Base-by-base conservation (phyloP, 2,888 invertebrate species). In the Heliconius sara region DNA sequence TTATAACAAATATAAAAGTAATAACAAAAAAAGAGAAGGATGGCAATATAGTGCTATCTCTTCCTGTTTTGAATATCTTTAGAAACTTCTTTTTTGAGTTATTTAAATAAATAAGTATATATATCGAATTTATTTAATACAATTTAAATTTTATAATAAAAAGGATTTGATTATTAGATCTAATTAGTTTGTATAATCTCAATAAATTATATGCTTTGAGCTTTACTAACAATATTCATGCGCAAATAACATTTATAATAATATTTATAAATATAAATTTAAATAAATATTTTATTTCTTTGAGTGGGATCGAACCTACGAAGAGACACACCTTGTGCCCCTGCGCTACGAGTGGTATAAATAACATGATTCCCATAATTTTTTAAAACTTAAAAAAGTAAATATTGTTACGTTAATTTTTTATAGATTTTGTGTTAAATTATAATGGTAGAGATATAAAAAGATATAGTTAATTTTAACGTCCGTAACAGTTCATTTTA, bases 141-240 rank as follows among this genome's bases (percentile, higher is more conserved):
- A 25, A 3, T 63, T 25, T 25, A n/a, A 63, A 60, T 3, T n/a
- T 60, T 47, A 5, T 47, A 47, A 19, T 25, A 78, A 78, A 39
- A 60, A 77, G 63, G 19, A 52, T 72, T 72, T 22, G 47, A 71
- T 30, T 72, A 52, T 52, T 52, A 34, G 67, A 67, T 67, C 19
- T 72, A 52, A 39, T 19, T 3, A 22, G 52, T 72, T 19, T 30
- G 30, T 52, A 57, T 52, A 52, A 72, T 30, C 52, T 52, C 47
- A 47, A 47, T 43, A 71, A n/a, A 60, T 73, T 74, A 57, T 27
- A 68, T 79, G 78, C 76, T 78, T 76, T 63, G 39, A 73, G 79
- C 81, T 81, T 81, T 79, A 81, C 81, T 81, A 81, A 81, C 81
- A 81, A 77, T 78, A 72, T 79, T 74, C 72, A 76, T 81, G 80